Conservation (phyloP, 1,140 invertebrate species). For the Zeugodacus cucurbitae region DNA sequence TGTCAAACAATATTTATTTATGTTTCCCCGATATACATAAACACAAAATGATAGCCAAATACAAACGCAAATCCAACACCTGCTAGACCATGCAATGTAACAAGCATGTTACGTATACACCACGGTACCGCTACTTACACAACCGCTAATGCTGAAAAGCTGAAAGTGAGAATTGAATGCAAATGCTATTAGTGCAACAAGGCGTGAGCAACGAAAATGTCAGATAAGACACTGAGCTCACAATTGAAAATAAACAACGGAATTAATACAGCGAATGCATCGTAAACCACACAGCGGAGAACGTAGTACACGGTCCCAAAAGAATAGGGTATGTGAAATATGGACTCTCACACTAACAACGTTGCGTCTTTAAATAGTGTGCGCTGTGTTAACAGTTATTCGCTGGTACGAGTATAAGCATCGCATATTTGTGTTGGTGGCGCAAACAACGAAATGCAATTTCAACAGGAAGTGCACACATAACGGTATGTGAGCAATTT, state of each 20-base stretch:
- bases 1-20: no score
- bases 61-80: not conserved
- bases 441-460: slow-evolving; percentile 3
- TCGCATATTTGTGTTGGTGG: not conserved
- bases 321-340: not conserved
- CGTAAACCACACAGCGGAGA: not conserved
- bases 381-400: not conserved
- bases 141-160: not conserved
- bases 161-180: not conserved
- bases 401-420: not conserved
- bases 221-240: not conserved
- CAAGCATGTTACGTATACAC: not conserved
- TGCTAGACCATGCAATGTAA: not conserved
- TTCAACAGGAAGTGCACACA: slow-evolving; percentile 20
- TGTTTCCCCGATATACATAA: no score
- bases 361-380: not conserved
- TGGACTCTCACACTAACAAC: not conserved
- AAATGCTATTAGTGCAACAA: slow-evolving; percentile 5
- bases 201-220: not conserved
- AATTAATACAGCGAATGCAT: not conserved
- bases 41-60: no score
- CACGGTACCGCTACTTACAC: not conserved
- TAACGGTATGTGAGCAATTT: not conserved
- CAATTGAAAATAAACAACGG: slow-evolving; percentile 21
- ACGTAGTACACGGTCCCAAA: not conserved